Evolutionary conservation across 2,888 invertebrate genomes (phyloP).

Genomic region (Tenodera sinensis): DNA sequence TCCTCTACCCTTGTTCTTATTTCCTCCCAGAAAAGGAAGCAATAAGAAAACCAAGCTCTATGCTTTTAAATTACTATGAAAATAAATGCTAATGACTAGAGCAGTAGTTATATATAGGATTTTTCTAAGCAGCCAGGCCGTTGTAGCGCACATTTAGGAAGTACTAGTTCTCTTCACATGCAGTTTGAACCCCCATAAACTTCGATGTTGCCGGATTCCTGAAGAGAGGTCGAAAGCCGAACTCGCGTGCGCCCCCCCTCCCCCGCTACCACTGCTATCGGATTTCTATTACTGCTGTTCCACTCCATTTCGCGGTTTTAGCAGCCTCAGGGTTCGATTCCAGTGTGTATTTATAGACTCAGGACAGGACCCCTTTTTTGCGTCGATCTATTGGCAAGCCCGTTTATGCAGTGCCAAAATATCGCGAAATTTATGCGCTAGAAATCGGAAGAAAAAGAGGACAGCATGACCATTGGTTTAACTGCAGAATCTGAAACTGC

Average conservation of each 20-base stretch:
- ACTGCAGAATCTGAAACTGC: too few relatives aligned
- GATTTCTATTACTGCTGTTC: background rate
- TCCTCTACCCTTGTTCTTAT: too few relatives aligned
- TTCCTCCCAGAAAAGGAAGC: too few relatives aligned
- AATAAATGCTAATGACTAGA: too few relatives aligned
- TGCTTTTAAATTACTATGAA: too few relatives aligned
- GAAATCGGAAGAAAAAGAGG: background rate
- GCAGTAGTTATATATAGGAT: too few relatives aligned
- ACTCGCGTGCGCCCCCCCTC: background rate
- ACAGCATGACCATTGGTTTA: background rate
- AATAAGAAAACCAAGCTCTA: too few relatives aligned
- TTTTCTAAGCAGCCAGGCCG: too few relatives aligned
- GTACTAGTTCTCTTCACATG: too few relatives aligned
- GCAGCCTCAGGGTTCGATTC: background rate
- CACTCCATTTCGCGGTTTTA: background rate
- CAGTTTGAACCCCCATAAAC: background rate
- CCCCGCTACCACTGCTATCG: background rate
- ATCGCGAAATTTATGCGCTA: background rate
- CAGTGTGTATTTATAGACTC: background rate
- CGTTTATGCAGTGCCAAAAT: background rate
- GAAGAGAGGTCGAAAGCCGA: background rate
- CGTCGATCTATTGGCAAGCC: background rate
- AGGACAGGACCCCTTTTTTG: background rate
- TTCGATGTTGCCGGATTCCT: background rate
- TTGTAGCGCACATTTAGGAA: too few relatives aligned